Evolutionary conservation across 2,797 vertebrate species (phyloP), one percentile per base, ranked within the genome.

Genomic region (Tinamus major): DNA sequence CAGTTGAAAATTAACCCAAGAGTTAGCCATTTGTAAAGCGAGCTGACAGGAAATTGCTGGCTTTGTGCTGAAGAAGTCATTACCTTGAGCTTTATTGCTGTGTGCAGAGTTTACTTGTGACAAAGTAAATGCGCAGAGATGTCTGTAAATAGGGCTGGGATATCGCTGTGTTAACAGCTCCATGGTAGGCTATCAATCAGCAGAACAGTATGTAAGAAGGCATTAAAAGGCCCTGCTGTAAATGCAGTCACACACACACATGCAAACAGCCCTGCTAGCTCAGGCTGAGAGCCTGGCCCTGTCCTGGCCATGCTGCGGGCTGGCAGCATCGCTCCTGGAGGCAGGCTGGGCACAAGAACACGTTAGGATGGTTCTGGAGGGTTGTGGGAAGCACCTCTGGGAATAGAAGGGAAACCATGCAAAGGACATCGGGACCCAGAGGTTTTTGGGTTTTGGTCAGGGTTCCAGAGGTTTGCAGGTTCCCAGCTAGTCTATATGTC

Each of bases 41-140:
- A 89, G 85, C 93, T 95, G 97, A 91, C 97, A 97, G 96, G 89
- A 96, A 97, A 97, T 95, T 95, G 96, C 94, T 87, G 85, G 94
- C 92, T 96, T 95, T 93, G 87, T 95, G 87, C 95, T 93, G 93
- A 95, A 96, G 96, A 96, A 96, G 96, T 97, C 95, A 95, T 97
- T 97, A 97, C 96, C 95, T 95, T 93, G 93, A 96, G 94, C 96
- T 97, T 97, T 97, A 97, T 97, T 96, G 93, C 95, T 19, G 7
- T 93, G 87, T 85, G 94, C 72, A 55, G 95, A 92, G 93, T 96
- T 97, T 97, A 92, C 89, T 97, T 72, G 94, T 95, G 96, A 94
- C 96, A 97, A 96, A 96, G 93, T 96, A 96, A 97, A 97, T 96
- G 97, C 67, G 80, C 91, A 90, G 96, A 91, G 94, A 85, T 95